Base-by-base conservation (phyloP, 2,113 vertebrate genomes). In the Rhea americana region DNA sequence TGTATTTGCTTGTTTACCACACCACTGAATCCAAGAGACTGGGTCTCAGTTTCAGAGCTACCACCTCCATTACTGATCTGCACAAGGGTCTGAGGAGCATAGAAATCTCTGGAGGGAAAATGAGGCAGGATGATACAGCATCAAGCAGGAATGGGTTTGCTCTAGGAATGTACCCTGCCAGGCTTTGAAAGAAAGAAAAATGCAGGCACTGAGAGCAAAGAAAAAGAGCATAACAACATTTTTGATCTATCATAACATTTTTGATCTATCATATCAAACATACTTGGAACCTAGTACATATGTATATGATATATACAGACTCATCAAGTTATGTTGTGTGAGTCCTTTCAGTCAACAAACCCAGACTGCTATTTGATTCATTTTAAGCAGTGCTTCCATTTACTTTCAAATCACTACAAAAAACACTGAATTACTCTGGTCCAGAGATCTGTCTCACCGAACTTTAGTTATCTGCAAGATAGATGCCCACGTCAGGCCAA, bases 31-130 rank as follows among this genome's bases (percentile, higher is more conserved):
- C 70, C 1, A 0, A 41, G 45, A 72, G 47, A 39, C 19, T 51
- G 17, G 59, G 61, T 76, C 45, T 67, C 76, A 43, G 15, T 26
- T 67, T 67, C 66, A 61, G 51, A 67, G 53, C 39, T 32, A 50
- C 16, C 81, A 35, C 48, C 35, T 1, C 1, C 37, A 50, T 11
- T 26, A 53, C 39, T 51, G 71, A 77, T 32, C 1, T 0, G 25
- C 30, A 61, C 1, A 1, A 67, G 41, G 80, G 39, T 10, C 32
- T 45, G 48, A 74, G 48, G 62, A 53, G n/a, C 30, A 77, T 35
- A 37, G 41, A 72, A 62, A 16, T 9, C 47, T 73, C 41, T 68
- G 22, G 32, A 85, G 56, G 76, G 58, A 85, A 71, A 65, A 10
- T 56, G 53, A 16, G 16, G 47, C 22, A 62, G 71, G 41, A 22